These are phyloP conservation scores for Myotis myotis DNA, from an alignment of 2,797 vertebrate genomes.

Conservation along the genomic window DNA sequence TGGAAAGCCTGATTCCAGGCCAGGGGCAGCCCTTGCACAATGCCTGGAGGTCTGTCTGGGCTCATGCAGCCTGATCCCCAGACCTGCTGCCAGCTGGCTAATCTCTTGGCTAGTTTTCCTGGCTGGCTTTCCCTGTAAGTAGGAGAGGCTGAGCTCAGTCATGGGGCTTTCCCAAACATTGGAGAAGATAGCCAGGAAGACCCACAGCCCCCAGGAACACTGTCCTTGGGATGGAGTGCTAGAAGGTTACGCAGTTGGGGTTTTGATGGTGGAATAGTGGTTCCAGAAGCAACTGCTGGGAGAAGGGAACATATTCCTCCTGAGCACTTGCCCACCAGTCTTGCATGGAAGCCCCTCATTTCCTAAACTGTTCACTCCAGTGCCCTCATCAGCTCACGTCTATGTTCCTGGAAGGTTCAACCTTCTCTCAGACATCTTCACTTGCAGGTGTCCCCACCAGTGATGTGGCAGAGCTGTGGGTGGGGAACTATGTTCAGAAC, in stretches of 20 bases:
- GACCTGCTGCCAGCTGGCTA: conserved; percentile 60
- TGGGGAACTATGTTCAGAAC: background rate
- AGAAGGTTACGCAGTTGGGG: background rate
- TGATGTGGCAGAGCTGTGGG: background rate
- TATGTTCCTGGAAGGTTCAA: background rate
- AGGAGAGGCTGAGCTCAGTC: background rate
- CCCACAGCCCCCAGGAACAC: background rate
- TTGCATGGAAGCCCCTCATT: background rate
- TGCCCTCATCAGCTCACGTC: background rate
- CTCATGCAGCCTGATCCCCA: background rate
- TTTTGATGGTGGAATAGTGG: background rate
- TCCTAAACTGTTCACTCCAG: background rate
- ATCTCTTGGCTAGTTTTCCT: conserved; percentile 63
- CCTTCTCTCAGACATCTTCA: background rate
- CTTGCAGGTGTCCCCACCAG: background rate
- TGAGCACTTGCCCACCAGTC: background rate
- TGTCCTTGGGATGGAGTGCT: background rate
- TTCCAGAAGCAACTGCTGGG: background rate
- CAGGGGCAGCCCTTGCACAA: background rate
- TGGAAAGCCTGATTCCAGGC: background rate
- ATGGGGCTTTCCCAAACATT: conserved; percentile 49
- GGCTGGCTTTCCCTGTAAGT: conserved; percentile 19
- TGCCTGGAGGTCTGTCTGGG: conserved; percentile 36
- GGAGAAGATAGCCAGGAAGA: conserved; percentile 20
- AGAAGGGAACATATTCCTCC: background rate